Evolutionary conservation across 2,888 invertebrate species (phyloP).

Genomic region (Xylophagus ater): DNA sequence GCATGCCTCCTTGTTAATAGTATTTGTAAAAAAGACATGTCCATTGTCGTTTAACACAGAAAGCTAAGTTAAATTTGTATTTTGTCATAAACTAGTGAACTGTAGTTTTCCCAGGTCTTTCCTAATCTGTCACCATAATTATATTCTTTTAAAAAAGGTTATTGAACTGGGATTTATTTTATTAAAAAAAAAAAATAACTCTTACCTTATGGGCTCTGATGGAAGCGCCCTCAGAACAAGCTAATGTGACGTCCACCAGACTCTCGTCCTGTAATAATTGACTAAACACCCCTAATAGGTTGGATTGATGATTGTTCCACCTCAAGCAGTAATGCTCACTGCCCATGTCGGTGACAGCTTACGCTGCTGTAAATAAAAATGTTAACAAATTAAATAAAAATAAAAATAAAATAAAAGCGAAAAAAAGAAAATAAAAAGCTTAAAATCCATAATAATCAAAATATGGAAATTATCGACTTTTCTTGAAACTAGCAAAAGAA

Average conservation of each 20-base stretch:
- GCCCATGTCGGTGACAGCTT: constrained; percentile 90
- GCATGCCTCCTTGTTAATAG: no score
- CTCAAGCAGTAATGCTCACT: constrained; percentile 98
- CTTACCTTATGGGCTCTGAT: constrained; percentile 82
- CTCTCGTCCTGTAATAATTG: constrained; percentile 91
- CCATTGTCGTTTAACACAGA: no score
- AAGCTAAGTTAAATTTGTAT: no score
- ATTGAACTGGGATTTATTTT: no score
- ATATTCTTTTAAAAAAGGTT: no score
- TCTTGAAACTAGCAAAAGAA: neutral
- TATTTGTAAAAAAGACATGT: no score
- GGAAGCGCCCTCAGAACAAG: constrained; percentile 90
- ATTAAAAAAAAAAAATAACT: no score
- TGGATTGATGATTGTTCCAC: constrained; percentile 98
- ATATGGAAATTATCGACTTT: neutral
- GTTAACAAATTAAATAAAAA: neutral
- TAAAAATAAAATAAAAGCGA: neutral
- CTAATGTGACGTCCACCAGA: constrained; percentile 91
- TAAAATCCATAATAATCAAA: neutral
- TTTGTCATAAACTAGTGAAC: no score
- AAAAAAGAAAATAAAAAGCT: constrained; percentile 6
- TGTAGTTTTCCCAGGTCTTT: no score
- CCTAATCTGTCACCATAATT: no score
- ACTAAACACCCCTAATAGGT: constrained; percentile 94
- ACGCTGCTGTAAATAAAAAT: constrained; percentile 47